Evolutionary conservation across 2,113 vertebrate genomes (phyloP).

Genomic region (Thamnaconus septentrionalis): DNA sequence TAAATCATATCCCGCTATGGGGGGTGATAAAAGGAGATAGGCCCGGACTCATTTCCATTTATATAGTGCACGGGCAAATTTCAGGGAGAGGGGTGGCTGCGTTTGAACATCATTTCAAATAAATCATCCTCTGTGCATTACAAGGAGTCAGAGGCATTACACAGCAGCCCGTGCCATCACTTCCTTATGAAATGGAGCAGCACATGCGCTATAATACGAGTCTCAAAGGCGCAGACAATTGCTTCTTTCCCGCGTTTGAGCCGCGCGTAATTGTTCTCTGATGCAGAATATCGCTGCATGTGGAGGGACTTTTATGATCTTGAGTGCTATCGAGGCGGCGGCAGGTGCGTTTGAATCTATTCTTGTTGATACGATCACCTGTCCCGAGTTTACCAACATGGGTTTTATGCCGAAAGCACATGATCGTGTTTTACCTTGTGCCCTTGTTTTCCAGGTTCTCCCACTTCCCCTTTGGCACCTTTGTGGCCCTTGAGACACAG

Average conservation of each 20-base stretch:
- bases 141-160: constrained; percentile 48
- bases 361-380: not conserved
- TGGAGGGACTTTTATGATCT: constrained; percentile 7
- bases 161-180: constrained; percentile 38
- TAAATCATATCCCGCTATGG: constrained; percentile 56
- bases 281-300: constrained; percentile 6
- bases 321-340: constrained; percentile 12
- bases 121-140: constrained; percentile 54
- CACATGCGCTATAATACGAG: constrained; percentile 33
- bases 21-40: constrained; percentile 59
- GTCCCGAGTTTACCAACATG: not conserved
- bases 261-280: constrained; percentile 1
- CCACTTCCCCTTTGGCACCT: constrained; percentile 90
- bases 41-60: constrained; percentile 71
- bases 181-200: constrained; percentile 41
- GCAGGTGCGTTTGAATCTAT: constrained; percentile 4
- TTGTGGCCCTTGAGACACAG: constrained; percentile 87
- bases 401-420: not conserved
- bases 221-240: constrained; percentile 28
- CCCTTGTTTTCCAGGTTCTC: constrained; percentile 96
- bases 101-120: constrained; percentile 62
- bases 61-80: constrained; percentile 67
- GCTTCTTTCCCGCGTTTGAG: constrained; percentile 13
- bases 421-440: constrained; percentile 85
- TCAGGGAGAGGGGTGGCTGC: constrained; percentile 52